Evolutionary conservation across 2,113 vertebrate species (phyloP).

Genomic region (Heliornis fulica): DNA sequence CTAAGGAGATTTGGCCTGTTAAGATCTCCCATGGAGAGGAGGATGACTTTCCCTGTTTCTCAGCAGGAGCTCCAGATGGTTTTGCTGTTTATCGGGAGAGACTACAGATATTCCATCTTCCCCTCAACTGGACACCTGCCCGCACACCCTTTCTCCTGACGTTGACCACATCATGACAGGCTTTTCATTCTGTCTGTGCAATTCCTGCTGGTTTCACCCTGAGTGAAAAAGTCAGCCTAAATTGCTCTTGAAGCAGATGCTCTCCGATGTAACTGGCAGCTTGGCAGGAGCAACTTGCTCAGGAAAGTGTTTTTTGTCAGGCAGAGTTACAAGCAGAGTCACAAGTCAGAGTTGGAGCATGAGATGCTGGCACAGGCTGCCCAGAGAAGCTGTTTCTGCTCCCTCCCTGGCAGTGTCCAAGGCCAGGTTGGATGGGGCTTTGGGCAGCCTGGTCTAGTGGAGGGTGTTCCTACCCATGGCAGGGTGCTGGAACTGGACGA

Average conservation of each 20-base stretch:
- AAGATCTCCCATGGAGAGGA: not conserved
- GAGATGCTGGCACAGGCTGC: not conserved
- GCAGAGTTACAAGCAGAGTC: not conserved
- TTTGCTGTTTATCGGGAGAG: not conserved
- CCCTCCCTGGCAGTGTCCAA: not conserved
- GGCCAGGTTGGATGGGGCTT: not conserved
- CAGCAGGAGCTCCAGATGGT: not conserved
- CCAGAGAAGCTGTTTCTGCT: not conserved
- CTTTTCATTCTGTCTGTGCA: not conserved
- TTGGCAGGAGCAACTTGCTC: not conserved
- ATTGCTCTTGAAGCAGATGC: not conserved
- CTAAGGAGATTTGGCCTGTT: not conserved
- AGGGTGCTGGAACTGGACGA: not conserved
- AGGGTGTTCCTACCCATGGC: not conserved
- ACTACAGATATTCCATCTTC: fast-evolving
- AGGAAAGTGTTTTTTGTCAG: not conserved
- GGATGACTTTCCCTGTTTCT: not conserved
- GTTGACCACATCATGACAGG: not conserved
- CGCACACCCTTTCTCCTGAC: not conserved
- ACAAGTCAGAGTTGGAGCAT: not conserved
- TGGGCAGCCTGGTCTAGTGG: not conserved
- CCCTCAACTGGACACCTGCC: not conserved
- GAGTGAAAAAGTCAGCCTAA: not conserved
- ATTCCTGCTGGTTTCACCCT: not conserved
- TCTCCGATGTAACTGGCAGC: not conserved